A percentile compares a stretch with the other conserved stretches of the same genome.
phyloP scores from a whole-genome alignment of 2,888 invertebrate genomes.

The Drosophila meridionalis region DNA sequence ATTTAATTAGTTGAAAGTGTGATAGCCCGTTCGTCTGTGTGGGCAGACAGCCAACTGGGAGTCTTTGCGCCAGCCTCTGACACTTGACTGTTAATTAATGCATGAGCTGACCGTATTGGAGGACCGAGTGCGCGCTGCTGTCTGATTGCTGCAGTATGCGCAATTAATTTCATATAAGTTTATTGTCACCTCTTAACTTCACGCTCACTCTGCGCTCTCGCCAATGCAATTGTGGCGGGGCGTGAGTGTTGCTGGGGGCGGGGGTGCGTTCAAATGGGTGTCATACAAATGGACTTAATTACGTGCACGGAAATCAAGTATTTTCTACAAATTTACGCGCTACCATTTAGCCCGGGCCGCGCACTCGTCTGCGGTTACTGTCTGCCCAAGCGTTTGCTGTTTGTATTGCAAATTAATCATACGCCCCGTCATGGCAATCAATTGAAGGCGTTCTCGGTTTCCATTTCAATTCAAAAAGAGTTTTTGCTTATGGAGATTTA shows the following conservation, averaged over 20 bases:
- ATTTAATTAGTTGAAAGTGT: conserved; percentile 79
- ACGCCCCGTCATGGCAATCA: conserved; percentile 61
- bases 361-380: conserved; percentile 63
- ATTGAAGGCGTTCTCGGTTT: conserved; percentile 47
- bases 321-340: conserved; percentile 76
- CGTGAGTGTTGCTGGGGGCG: conserved; percentile 9
- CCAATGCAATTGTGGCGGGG: conserved; percentile 60
- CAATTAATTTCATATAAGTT: conserved; percentile 81
- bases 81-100: conserved; percentile 81
- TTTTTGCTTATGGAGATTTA: background rate
- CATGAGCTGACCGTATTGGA: conserved; percentile 66
- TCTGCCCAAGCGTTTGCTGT: conserved; percentile 55
- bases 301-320: conserved; percentile 80
- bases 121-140: conserved; percentile 32
- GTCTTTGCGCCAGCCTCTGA: conserved; percentile 46
- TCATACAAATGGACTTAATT: conserved; percentile 78
- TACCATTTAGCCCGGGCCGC: conserved; percentile 34
- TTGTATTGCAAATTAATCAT: conserved; percentile 81
- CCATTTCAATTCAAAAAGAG: conserved; percentile 29
- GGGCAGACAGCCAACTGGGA: conserved; percentile 33
- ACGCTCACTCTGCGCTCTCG: conserved; percentile 7
- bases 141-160: conserved; percentile 68
- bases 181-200: conserved; percentile 75
- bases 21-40: conserved; percentile 49
- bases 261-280: conserved; percentile 24